Evolutionary conservation across 2,888 invertebrate species (phyloP).

Genomic region (Glaucopsyche alexis): DNA sequence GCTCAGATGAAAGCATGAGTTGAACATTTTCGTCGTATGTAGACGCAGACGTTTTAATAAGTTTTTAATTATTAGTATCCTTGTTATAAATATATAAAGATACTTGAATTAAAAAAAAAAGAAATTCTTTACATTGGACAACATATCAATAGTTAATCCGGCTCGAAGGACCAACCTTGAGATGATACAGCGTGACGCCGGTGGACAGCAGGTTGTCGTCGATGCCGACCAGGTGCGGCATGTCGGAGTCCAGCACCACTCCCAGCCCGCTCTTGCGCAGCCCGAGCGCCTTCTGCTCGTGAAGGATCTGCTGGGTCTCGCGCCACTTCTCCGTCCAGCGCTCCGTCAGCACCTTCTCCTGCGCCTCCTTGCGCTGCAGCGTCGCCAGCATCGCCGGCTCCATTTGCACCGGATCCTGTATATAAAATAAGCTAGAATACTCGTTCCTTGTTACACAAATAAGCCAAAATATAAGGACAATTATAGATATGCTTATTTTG

Average conservation of each 20-base stretch:
- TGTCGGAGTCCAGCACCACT: conserved; percentile 92
- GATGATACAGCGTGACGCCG: conserved; percentile 93
- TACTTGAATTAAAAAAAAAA: no score
- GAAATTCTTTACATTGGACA: no score
- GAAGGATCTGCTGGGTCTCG: conserved; percentile 91
- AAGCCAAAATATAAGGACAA: neutral
- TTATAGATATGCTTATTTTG: neutral
- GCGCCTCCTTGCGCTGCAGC: conserved; percentile 93
- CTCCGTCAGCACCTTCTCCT: conserved; percentile 93
- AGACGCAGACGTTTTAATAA: no score
- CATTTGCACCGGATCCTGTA: conserved; percentile 73
- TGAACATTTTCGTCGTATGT: no score
- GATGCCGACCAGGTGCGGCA: conserved; percentile 95
- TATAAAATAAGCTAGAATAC: conserved; percentile 4
- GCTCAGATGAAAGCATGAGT: no score
- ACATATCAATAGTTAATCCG: neutral
- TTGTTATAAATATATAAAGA: no score
- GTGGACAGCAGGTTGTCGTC: conserved; percentile 94
- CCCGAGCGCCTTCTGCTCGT: conserved; percentile 93
- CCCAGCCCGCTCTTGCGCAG: conserved; percentile 93
- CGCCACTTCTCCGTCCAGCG: conserved; percentile 97
- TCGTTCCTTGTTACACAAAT: neutral
- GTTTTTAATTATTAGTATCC: no score
- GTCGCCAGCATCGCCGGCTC: conserved; percentile 87
- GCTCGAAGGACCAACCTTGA: conserved; percentile 79